Conservation (phyloP, 2,113 vertebrate genomes). For the Chionomys nivalis region DNA sequence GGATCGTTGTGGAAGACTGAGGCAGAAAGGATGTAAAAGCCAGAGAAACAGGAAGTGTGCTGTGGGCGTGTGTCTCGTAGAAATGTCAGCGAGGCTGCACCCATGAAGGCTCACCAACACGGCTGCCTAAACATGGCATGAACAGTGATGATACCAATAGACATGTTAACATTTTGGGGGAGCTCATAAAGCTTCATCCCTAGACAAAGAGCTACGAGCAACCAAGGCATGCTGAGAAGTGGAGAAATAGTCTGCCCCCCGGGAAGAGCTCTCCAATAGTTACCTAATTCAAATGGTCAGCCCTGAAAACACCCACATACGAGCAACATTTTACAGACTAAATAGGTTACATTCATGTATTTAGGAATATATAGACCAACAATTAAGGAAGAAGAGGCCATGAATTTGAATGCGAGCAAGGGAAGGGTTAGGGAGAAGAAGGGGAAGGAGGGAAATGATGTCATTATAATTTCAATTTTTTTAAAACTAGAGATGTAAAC, state of each 20-base stretch:
- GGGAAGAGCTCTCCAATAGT: background rate
- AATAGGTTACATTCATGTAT: background rate
- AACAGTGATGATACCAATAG: background rate
- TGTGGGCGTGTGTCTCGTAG: background rate
- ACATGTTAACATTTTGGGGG: background rate
- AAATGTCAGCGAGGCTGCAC: background rate
- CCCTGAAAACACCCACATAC: background rate
- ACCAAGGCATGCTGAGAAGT: background rate
- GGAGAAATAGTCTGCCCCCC: background rate
- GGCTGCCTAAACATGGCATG: background rate
- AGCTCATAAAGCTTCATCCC: background rate
- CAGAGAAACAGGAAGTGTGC: background rate
- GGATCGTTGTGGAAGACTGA: background rate
- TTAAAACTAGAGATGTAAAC: background rate
- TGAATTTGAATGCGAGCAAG: background rate
- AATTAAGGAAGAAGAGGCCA: background rate
- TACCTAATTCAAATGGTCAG: background rate
- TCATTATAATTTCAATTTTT: background rate
- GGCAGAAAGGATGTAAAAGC: background rate
- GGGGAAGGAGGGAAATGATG: background rate
- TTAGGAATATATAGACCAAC: background rate
- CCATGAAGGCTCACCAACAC: background rate
- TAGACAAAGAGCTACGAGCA: background rate
- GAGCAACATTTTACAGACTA: background rate
- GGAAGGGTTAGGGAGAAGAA: background rate